Evolutionary conservation across 1,140 invertebrate species (phyloP).

Genomic region (Dolichoris vasculosae): DNA sequence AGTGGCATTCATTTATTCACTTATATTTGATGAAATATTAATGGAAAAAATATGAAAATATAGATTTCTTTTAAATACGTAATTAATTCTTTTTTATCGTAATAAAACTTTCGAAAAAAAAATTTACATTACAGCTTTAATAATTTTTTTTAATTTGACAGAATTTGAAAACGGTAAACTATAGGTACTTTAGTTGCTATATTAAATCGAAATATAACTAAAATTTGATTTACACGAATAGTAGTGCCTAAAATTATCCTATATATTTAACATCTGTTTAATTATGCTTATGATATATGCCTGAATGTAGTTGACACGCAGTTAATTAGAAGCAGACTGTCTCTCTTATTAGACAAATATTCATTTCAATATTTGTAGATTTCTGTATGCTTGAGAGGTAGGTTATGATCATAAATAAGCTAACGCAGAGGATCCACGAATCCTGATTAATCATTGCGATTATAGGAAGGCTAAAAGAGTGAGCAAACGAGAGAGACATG

Average conservation of each 20-base stretch:
- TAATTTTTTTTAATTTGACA: no score
- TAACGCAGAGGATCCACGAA: not conserved
- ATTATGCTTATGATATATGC: not conserved
- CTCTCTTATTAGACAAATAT: constrained; percentile 46
- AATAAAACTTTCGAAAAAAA: no score
- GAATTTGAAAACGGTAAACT: no score
- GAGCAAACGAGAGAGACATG: not conserved
- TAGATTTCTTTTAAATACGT: no score
- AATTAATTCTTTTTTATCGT: no score
- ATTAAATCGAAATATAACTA: no score
- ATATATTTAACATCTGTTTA: not conserved
- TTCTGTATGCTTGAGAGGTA: not conserved
- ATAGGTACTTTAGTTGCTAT: no score
- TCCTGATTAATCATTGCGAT: constrained; percentile 4
- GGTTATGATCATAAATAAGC: constrained; percentile 35
- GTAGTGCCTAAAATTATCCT: not conserved
- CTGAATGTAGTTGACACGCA: not conserved
- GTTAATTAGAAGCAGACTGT: constrained; percentile 42
- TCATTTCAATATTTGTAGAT: constrained; percentile 18
- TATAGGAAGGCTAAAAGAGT: not conserved
- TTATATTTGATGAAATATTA: no score
- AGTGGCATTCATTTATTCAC: no score
- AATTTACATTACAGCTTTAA: no score
- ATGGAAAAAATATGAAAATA: no score
- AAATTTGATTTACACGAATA: not conserved